phyloP scores from a whole-genome alignment of 2,113 vertebrate species.

The Stomatorhinus ivindoensis region DNA sequence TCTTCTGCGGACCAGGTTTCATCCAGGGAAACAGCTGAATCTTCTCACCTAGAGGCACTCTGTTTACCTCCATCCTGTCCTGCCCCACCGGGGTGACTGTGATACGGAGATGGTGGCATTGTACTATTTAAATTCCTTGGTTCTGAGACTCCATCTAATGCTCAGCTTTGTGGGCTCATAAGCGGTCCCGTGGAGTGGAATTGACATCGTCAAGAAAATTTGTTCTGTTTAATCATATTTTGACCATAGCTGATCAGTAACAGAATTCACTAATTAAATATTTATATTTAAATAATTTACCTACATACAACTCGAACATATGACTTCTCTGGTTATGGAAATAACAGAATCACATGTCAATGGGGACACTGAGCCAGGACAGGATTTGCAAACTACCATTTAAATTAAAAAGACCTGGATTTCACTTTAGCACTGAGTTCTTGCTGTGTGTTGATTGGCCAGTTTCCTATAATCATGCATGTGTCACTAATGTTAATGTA shows the following conservation, averaged over 20 bases:
- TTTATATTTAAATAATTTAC: not conserved
- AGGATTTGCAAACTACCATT: not conserved
- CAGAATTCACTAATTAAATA: not conserved
- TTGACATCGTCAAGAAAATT: not conserved
- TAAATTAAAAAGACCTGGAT: too few species aligned
- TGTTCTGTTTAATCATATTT: not conserved
- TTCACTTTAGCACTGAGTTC: too few species aligned
- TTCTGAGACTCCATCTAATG: not conserved
- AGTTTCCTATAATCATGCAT: not conserved
- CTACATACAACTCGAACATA: not conserved
- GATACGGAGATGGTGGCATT: not conserved
- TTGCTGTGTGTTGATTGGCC: too few species aligned
- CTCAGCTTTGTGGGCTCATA: not conserved
- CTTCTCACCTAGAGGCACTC: not conserved
- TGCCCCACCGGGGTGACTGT: not conserved
- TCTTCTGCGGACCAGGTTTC: conserved; percentile 3
- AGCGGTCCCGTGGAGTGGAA: not conserved
- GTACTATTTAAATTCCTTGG: not conserved
- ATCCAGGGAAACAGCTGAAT: not conserved
- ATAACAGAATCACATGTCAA: not conserved
- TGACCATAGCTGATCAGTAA: not conserved
- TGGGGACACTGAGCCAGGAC: not conserved
- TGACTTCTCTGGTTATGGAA: not conserved
- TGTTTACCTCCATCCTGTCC: not conserved
- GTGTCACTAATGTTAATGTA: not conserved